Evolutionary conservation across 1,140 invertebrate genomes (phyloP).

Genomic region (Schlechtendalia chinensis): DNA sequence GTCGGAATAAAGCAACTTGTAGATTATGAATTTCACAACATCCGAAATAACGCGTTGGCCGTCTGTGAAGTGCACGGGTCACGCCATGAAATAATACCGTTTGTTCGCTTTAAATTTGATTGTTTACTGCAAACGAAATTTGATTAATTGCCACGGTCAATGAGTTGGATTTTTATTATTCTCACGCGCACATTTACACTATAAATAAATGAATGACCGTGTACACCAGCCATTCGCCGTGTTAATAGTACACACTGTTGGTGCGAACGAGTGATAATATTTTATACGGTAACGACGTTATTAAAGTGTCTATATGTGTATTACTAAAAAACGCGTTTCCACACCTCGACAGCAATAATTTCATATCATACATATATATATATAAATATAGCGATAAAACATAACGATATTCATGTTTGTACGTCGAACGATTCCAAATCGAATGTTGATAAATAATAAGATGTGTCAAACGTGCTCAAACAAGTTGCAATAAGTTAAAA

Average conservation of each 20-base stretch:
- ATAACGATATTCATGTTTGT: not conserved
- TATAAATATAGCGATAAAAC: not conserved
- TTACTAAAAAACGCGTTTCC: conserved; percentile 7
- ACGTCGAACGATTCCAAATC: not conserved
- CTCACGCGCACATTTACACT: too few relatives aligned
- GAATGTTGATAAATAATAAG: not conserved
- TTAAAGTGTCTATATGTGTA: not conserved
- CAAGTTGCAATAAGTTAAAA: not conserved
- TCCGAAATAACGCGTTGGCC: too few relatives aligned
- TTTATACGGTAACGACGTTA: not conserved
- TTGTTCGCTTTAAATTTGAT: too few relatives aligned
- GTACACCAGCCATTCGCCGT: not conserved
- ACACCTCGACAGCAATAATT: conserved; percentile 25
- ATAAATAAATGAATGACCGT: too few relatives aligned
- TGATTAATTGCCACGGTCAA: too few relatives aligned
- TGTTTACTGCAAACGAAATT: too few relatives aligned
- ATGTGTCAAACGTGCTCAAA: not conserved
- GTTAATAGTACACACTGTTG: not conserved
- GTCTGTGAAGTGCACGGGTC: too few relatives aligned
- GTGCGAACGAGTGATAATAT: not conserved
- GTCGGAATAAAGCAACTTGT: too few relatives aligned
- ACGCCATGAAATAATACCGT: too few relatives aligned
- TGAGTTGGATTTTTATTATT: too few relatives aligned
- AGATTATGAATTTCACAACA: too few relatives aligned
- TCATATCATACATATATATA: not conserved